Evolutionary conservation across 2,797 vertebrate species (phyloP).

Genomic region (Amniataba percoides): DNA sequence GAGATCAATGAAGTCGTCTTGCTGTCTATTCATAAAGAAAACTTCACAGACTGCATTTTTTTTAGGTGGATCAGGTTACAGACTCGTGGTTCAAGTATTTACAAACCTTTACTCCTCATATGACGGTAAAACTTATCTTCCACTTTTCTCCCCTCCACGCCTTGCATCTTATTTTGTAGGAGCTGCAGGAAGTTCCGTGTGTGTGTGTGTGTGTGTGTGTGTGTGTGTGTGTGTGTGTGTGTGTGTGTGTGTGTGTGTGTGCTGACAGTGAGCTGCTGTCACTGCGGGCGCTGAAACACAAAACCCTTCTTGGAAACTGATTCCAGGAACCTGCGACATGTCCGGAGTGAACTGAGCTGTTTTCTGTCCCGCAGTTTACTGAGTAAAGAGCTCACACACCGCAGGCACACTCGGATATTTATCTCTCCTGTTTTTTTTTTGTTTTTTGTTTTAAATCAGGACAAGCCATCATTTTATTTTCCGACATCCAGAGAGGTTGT

Average conservation of each 20-base stretch:
- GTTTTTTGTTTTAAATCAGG: background rate
- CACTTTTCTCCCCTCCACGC: too few species aligned
- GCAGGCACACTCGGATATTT: background rate
- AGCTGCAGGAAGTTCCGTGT: background rate
- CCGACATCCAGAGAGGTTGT: background rate
- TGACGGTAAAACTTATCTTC: too few species aligned
- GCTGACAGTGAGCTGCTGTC: background rate
- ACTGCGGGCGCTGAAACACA: constrained; percentile 72
- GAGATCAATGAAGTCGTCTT: too few species aligned
- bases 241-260: too few species aligned
- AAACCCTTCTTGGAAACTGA: constrained; percentile 80
- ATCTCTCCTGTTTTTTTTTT: background rate
- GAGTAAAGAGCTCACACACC: constrained; percentile 33
- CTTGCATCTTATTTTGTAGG: constrained; percentile 42
- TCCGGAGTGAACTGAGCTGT: constrained; percentile 60
- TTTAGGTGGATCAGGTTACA: too few species aligned
- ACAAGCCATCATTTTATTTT: constrained; percentile 4
- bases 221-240: too few species aligned
- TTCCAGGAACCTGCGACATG: constrained; percentile 76
- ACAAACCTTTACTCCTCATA: too few species aligned
- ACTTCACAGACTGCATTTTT: too few species aligned
- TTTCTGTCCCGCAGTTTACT: constrained; percentile 52
- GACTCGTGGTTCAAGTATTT: too few species aligned
- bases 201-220: too few species aligned
- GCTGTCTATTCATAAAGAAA: too few species aligned